A percentile compares a stretch with the other conserved stretches of the same genome.
These are phyloP conservation scores for Tringa solitaria DNA, from an alignment of 2,113 vertebrate species.

Conservation along the genomic window DNA sequence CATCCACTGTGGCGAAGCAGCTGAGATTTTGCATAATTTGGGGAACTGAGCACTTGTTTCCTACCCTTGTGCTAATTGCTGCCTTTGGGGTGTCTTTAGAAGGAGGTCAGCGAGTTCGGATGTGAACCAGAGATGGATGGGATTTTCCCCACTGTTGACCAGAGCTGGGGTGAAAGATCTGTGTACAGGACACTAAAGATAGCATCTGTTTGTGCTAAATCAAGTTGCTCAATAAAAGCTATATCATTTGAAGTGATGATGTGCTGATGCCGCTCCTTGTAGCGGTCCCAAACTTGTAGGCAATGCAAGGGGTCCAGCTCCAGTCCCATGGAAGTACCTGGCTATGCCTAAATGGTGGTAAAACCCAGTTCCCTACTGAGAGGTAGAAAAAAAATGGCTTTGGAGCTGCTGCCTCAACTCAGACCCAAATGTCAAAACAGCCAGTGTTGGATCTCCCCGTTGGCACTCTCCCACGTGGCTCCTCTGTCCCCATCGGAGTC, in stretches of 20 bases:
- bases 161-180: background rate
- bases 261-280: background rate
- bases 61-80: background rate
- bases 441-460: background rate
- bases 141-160: background rate
- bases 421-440: background rate
- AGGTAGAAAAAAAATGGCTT: background rate
- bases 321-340: background rate
- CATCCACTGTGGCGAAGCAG: background rate
- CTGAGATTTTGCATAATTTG: slow-evolving; percentile 47
- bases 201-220: background rate
- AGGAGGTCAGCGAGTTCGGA: background rate
- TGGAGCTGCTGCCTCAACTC: background rate
- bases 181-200: background rate
- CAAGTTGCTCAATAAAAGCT: slow-evolving; percentile 18
- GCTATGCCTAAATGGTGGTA: background rate
- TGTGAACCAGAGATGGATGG: background rate
- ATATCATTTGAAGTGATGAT: background rate
- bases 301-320: background rate
- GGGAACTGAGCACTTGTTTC: slow-evolving; percentile 22
- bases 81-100: background rate
- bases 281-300: background rate
- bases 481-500: background rate
- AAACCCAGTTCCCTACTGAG: background rate
- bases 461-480: background rate